Conservation (phyloP, 2,797 vertebrate genomes). For the Rhincodon typus region DNA sequence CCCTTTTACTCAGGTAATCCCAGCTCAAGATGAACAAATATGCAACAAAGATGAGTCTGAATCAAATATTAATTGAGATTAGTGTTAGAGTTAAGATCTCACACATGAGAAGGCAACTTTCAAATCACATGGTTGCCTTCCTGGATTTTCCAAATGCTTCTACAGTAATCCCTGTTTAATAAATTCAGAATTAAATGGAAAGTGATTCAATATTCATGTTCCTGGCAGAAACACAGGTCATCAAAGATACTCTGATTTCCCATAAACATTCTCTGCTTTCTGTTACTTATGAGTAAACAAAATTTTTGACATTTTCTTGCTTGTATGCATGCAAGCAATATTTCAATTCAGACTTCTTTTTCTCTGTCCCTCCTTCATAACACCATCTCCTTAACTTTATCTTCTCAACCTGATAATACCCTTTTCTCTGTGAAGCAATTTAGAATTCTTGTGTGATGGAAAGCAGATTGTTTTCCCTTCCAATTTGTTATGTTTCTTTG, state of each 20-base stretch:
- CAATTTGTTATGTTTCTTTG: not conserved
- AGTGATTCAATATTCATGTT: not conserved
- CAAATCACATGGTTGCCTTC: not conserved
- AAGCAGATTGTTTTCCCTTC: not conserved
- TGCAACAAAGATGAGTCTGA: not conserved
- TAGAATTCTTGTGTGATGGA: not conserved
- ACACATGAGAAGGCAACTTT: not conserved
- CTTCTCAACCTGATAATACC: too few species aligned
- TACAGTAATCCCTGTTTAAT: not conserved
- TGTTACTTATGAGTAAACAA: not conserved
- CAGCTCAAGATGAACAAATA: not conserved
- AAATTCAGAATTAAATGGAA: not conserved
- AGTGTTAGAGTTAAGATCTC: not conserved
- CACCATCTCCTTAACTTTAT: not conserved
- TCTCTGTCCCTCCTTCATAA: not conserved
- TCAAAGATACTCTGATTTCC: not conserved
- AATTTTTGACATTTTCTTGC: not conserved
- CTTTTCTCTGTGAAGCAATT: not conserved
- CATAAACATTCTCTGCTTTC: not conserved
- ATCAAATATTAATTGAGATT: not conserved
- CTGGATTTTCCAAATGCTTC: not conserved
- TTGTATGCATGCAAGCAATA: not conserved
- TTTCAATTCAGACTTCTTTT: conserved; percentile 41
- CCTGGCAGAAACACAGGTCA: not conserved
- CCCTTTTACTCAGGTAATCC: not conserved